A percentile compares a stretch with the other conserved stretches of the same genome.
Evolutionary conservation across 2,888 invertebrate genomes (phyloP).

Genomic region (Oligia fasciuncula): DNA sequence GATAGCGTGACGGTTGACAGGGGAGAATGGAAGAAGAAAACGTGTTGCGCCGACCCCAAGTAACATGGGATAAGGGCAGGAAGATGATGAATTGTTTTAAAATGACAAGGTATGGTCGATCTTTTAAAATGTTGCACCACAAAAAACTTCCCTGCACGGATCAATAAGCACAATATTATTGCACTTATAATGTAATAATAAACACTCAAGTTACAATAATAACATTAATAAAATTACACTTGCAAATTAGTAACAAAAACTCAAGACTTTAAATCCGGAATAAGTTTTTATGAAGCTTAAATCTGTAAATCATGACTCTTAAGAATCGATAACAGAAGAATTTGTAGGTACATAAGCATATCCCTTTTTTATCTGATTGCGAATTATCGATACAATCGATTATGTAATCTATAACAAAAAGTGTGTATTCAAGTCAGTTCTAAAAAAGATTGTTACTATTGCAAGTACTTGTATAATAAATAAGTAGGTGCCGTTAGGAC

Average conservation of each 20-base stretch:
- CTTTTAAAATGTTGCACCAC: background rate
- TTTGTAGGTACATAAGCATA: background rate
- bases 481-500: background rate
- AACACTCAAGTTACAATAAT: conserved; percentile 7
- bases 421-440: background rate
- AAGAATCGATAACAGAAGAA: background rate
- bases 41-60: too few species aligned
- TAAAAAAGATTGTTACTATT: conserved; percentile 4
- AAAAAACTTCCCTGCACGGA: background rate
- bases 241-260: conserved; percentile 35
- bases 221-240: conserved; percentile 33
- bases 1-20: too few species aligned
- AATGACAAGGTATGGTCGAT: background rate
- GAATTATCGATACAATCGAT: background rate
- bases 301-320: conserved; percentile 15
- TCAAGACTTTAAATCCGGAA: conserved; percentile 1
- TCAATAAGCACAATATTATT: conserved; percentile 7
- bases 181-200: conserved; percentile 9
- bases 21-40: too few species aligned
- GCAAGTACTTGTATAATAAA: background rate
- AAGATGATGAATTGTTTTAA: background rate
- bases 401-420: conserved; percentile 9
- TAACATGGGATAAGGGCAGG: too few species aligned
- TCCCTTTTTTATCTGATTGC: conserved; percentile 4
- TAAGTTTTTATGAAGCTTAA: conserved; percentile 24